These are phyloP conservation scores for Calliopsis andreniformis DNA, from an alignment of 1,140 invertebrate genomes.

Conservation along the genomic window DNA sequence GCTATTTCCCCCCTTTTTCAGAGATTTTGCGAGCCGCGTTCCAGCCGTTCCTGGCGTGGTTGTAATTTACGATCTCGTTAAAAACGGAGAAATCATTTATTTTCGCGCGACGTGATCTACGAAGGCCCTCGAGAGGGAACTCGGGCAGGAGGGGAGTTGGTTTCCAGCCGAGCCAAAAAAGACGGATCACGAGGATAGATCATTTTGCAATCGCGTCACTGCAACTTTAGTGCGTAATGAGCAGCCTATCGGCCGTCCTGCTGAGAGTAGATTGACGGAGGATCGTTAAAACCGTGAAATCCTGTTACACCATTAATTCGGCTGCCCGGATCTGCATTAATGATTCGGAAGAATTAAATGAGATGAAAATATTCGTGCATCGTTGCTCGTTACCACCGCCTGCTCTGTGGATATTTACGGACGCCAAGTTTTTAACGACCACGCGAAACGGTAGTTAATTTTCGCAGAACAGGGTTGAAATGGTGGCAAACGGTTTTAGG, in stretches of 20 bases:
- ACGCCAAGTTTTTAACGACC: neutral
- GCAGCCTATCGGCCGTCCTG: slow-evolving; percentile 20
- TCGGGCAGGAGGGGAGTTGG: neutral
- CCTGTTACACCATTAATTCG: slow-evolving; percentile 30
- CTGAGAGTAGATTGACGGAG: neutral
- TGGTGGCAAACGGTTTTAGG: neutral
- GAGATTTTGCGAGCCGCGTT: slow-evolving; percentile 46
- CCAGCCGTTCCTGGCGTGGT: slow-evolving; percentile 18
- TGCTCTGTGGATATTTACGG: neutral
- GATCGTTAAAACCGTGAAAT: slow-evolving; percentile 39
- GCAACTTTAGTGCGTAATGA: slow-evolving; percentile 39
- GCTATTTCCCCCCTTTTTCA: slow-evolving; percentile 27
- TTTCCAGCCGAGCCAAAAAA: neutral
- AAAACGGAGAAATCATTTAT: slow-evolving; percentile 62
- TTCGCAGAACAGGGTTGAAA: neutral
- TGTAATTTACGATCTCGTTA: slow-evolving; percentile 65
- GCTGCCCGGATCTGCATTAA: slow-evolving; percentile 20
- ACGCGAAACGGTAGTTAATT: neutral
- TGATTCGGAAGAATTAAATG: slow-evolving; percentile 51
- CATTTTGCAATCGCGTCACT: neutral
- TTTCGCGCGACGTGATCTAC: slow-evolving; percentile 52
- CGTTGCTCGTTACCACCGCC: neutral
- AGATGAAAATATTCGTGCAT: slow-evolving; percentile 24
- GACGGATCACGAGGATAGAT: slow-evolving; percentile 34
- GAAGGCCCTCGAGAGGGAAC: slow-evolving; percentile 32